Base-by-base conservation (phyloP, 2,113 vertebrate genomes). In the Thalassoma bifasciatum region DNA sequence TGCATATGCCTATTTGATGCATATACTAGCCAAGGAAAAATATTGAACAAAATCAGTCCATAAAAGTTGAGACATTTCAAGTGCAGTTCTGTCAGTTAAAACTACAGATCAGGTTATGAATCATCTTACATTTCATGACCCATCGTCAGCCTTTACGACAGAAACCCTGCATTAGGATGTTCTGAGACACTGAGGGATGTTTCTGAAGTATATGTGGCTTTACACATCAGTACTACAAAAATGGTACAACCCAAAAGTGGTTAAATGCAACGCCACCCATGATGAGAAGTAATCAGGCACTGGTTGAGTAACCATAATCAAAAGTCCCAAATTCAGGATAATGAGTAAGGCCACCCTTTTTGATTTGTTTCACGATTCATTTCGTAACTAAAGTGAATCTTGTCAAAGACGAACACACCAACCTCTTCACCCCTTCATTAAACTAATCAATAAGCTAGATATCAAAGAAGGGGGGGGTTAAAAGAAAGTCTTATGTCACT, bases 341-440 rank as follows among this genome's bases (percentile, higher is more conserved):
- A 91, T 89, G 89, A 92, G 85, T 78, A 91, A 91, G 92, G 94
- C 92, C 91, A 91, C 88, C 74, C 89, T 89, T 81, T 80, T 86
- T 75, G 44, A 85, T 84, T 88, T 51, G 65, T 81, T 80, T 75
- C 44, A 86, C 73, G 78, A 61, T 86, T 87, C 68, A 72, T 56
- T 64, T 86, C 42, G 58, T 26, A 58, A 84, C 82, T 82, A 92
- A 90, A 38, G 24, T 59, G 22, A 85, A 62, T 82, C 76, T 54
- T 82, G 81, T 82, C 63, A 76, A 44, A 86, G 61, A 85, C 62
- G 72, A 78, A 75, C 61, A 78, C 65, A 81, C 57, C 14, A 0
- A 47, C 59, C 49, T 22, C 11, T 23, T 56, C 57, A 59, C 57
- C 61, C 17, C 53, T 56, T 71, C 63, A 44, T 81, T 49, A 71